Percentiles rank a stretch among this genome's conserved stretches.
phyloP scores from a whole-genome alignment of 2,797 vertebrate genomes.

The Cirrhinus mrigala region DNA sequence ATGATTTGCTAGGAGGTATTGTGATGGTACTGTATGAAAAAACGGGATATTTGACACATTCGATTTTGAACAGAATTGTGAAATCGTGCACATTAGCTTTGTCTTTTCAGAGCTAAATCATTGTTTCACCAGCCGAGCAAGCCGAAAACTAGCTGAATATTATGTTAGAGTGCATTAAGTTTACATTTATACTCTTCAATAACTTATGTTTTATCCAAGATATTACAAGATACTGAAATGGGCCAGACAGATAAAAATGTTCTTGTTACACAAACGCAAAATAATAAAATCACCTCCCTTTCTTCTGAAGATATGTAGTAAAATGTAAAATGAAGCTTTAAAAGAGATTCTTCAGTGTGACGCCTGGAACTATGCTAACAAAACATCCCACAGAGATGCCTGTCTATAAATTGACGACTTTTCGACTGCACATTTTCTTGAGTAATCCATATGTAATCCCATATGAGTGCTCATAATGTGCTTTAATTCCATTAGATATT shows the following conservation, averaged over 20 bases:
- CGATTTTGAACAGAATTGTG: not conserved
- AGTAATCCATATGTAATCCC: constrained; percentile 41
- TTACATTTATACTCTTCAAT: constrained; percentile 51
- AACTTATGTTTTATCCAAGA: constrained; percentile 52
- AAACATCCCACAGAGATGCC: constrained; percentile 39
- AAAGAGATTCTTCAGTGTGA: constrained; percentile 45
- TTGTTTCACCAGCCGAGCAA: constrained; percentile 14
- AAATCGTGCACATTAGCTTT: not conserved
- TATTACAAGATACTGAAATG: constrained; percentile 46
- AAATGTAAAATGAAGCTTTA: constrained; percentile 57
- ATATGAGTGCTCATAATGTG: constrained; percentile 9
- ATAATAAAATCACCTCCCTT: constrained; percentile 23
- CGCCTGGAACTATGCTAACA: constrained; percentile 47
- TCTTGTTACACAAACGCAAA: constrained; percentile 22
- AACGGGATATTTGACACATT: not conserved
- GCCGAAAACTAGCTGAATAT: constrained; percentile 26
- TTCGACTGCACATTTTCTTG: constrained; percentile 26
- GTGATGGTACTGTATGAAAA: not conserved
- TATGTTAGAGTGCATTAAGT: constrained; percentile 49
- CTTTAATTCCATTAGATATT: constrained; percentile 27
- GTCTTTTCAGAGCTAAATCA: not conserved
- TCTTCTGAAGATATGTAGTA: constrained; percentile 38
- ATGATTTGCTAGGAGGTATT: not conserved
- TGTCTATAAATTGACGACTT: constrained; percentile 32
- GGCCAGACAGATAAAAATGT: constrained; percentile 44